Base-by-base conservation (phyloP, 2,888 invertebrate species). In the Quadroppia sp. region DNA sequence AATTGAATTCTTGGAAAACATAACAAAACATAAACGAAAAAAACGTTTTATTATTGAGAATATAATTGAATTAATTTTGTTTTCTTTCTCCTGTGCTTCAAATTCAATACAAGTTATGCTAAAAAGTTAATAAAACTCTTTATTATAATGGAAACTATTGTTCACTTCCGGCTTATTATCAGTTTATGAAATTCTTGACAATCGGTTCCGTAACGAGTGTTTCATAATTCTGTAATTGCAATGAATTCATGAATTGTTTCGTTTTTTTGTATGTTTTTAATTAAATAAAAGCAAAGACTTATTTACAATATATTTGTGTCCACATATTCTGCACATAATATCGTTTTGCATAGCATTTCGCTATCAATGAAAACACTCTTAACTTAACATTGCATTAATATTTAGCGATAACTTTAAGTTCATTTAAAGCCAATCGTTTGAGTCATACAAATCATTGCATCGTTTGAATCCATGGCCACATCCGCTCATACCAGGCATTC, bases 301-400 rank as follows among this genome's bases (percentile, higher is more conserved):
- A 25, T 36, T 36, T 64, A 36, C 9, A 23, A 32, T 25, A 56
- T 56, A 28, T 56, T n/a, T 59, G 67, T 67, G 67, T 17, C 42
- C 2, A 64, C 2, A 28, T 67, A 15, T 67, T 67, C 1, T n/a
- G 32, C 7, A 42, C 42, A 42, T 23, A 23, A 25, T 61, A 13
- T 11, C 3, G 13, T 28, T 40, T 67, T 42, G 67, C 67, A 67
- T 67, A 67, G 67, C 67, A 67, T n/a, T 64, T 67, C 23, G 42
- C 20, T 67, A 67, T 67, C 67, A 53, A 53, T 53, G 25, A 23
- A 53, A 25, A 53, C 25, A 53, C 25, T 25, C 25, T 53, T 25
- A 36, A 40, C 13, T 42, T 15, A n/a, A 32, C 40, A 20, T 30
- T 1, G n/a, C 40, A 30, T 20, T 15, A 40, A 64, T 23, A 7